Evolutionary conservation across 2,888 invertebrate genomes (phyloP).

Genomic region (Torymus tubicola): DNA sequence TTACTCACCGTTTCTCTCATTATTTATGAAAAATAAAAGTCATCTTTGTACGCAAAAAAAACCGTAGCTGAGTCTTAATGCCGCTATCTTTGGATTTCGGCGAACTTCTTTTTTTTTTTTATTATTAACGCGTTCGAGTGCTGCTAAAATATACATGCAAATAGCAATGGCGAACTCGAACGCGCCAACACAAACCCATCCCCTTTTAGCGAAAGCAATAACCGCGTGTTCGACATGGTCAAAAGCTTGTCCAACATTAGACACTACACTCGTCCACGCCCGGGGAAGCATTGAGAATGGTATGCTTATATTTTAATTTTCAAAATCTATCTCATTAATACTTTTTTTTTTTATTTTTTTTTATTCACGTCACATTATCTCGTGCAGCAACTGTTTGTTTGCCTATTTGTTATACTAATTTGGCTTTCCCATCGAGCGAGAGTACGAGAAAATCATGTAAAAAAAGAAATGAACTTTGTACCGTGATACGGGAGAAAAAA

Average conservation of each 20-base stretch:
- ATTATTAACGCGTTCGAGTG: conserved; percentile 52
- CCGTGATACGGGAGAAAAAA: conserved; percentile 55
- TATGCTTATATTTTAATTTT: conserved; percentile 65
- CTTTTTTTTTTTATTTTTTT: conserved; percentile 54
- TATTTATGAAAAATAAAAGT: conserved; percentile 66
- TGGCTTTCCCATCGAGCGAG: conserved; percentile 56
- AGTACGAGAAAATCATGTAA: conserved; percentile 44
- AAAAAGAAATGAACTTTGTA: conserved; percentile 6
- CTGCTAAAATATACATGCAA: conserved; percentile 14
- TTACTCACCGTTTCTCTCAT: conserved; percentile 65
- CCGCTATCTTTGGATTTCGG: conserved; percentile 49
- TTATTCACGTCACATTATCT: not conserved
- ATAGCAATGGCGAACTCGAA: conserved; percentile 40
- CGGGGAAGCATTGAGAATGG: conserved; percentile 73
- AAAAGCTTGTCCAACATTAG: conserved; percentile 42
- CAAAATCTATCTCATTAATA: conserved; percentile 55
- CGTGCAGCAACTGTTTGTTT: conserved; percentile 49
- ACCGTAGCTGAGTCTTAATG: conserved; percentile 27
- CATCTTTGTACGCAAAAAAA: conserved; percentile 53
- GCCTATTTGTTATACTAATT: conserved; percentile 41
- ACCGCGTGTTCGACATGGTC: conserved; percentile 40
- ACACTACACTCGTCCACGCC: conserved; percentile 70
- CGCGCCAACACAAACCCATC: conserved; percentile 35
- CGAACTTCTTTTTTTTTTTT: conserved; percentile 46
- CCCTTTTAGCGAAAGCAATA: conserved; percentile 41